These are phyloP conservation scores for Coptodon bakossiorum DNA, from an alignment of 2,113 vertebrate species.

Conservation along the genomic window DNA sequence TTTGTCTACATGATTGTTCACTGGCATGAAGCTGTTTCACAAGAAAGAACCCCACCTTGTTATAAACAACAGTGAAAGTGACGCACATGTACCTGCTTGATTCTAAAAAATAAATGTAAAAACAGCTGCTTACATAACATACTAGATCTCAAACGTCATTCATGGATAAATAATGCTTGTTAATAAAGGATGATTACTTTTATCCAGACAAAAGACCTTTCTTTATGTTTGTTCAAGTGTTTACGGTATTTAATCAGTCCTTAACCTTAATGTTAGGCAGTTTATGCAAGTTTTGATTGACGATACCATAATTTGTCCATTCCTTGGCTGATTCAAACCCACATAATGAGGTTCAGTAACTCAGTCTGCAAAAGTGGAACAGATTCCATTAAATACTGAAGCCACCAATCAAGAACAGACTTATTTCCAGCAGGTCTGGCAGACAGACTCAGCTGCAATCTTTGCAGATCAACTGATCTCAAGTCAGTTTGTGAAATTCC, in stretches of 20 bases:
- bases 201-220: neutral
- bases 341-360: neutral
- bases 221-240: neutral
- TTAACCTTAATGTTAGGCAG: neutral
- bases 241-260: fast-evolving
- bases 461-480: neutral
- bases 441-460: neutral
- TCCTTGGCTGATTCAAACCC: neutral
- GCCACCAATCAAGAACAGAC: neutral
- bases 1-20: neutral
- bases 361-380: neutral
- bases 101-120: neutral
- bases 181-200: neutral
- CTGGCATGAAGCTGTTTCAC: neutral
- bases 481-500: neutral
- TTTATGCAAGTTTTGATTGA: neutral
- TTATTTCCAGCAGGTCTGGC: neutral
- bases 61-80: neutral
- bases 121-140: neutral
- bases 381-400: neutral
- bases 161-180: neutral
- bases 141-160: neutral
- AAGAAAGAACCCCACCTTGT: neutral
- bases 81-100: neutral
- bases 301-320: fast-evolving